A percentile compares a stretch with the other conserved stretches of the same genome.
These are phyloP conservation scores for Drosophila seclusa DNA, from an alignment of 2,888 invertebrate species.

Conservation along the genomic window DNA sequence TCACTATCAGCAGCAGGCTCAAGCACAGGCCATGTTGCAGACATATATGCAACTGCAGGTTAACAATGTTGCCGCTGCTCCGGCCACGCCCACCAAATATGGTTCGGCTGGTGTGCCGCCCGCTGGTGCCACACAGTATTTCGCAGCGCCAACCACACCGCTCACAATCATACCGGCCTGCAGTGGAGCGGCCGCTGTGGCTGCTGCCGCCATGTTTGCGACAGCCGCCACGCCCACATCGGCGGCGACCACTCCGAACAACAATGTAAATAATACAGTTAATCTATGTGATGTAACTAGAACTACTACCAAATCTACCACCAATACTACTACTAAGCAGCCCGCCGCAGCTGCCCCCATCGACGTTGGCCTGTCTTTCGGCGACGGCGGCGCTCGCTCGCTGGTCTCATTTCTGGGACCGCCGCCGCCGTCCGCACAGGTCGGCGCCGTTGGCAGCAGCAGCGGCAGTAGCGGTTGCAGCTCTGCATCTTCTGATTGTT, in stretches of 20 bases:
- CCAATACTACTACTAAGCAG: slow-evolving; percentile 78
- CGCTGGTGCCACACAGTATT: slow-evolving; percentile 66
- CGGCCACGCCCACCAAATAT: slow-evolving; percentile 80
- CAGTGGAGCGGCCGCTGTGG: slow-evolving; percentile 76
- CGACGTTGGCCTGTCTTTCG: slow-evolving; percentile 36
- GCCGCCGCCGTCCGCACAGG: slow-evolving; percentile 38
- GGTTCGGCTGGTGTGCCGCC: slow-evolving; percentile 49
- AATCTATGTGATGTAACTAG: slow-evolving; percentile 84
- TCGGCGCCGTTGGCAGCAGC: slow-evolving; percentile 71
- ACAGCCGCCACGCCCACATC: slow-evolving; percentile 76
- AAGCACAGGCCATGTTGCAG: slow-evolving; percentile 83
- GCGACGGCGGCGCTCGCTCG: slow-evolving; percentile 28
- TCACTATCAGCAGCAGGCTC: slow-evolving; percentile 74
- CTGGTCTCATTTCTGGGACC: slow-evolving; percentile 57
- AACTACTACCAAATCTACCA: slow-evolving; percentile 80
- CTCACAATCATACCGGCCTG: slow-evolving; percentile 81
- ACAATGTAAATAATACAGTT: slow-evolving; percentile 85
- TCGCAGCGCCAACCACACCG: slow-evolving; percentile 79
- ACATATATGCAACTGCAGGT: slow-evolving; percentile 84
- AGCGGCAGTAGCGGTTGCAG: slow-evolving; percentile 84
- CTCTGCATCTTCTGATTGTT: slow-evolving; percentile 85
- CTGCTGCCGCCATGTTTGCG: slow-evolving; percentile 77
- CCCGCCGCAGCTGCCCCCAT: slow-evolving; percentile 56
- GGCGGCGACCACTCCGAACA: slow-evolving; percentile 80
- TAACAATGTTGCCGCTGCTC: slow-evolving; percentile 76